Percentiles rank a stretch among this genome's conserved stretches.
Evolutionary conservation across 2,888 invertebrate genomes (phyloP).

Genomic region (Malthinus seriepunctatus): DNA sequence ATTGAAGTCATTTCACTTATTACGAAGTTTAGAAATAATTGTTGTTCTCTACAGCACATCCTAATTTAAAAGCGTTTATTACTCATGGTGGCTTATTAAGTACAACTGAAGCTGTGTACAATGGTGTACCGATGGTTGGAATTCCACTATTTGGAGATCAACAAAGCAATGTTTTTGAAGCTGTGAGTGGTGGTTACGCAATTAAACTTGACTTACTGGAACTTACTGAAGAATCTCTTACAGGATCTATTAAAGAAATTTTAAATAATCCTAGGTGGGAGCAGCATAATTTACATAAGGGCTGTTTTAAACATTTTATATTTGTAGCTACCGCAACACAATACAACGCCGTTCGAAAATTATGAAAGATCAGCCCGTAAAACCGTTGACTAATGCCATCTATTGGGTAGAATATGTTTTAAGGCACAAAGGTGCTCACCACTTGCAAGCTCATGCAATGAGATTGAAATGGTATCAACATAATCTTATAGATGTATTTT

Average conservation of each 20-base stretch:
- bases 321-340: constrained; percentile 23
- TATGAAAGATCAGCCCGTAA: constrained; percentile 31
- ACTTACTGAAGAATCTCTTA: constrained; percentile 51
- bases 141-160: constrained; percentile 60
- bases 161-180: constrained; percentile 54
- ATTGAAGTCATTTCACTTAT: neutral
- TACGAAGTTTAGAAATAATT: neutral
- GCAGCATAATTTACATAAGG: neutral
- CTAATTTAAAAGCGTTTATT: constrained; percentile 60
- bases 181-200: constrained; percentile 53
- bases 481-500: constrained; percentile 20
- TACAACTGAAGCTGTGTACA: constrained; percentile 58
- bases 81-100: constrained; percentile 64
- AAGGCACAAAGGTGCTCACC: constrained; percentile 45
- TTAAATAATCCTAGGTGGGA: constrained; percentile 42
- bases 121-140: constrained; percentile 57
- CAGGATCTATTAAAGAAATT: constrained; percentile 49
- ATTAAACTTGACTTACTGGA: constrained; percentile 48
- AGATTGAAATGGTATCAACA: constrained; percentile 39
- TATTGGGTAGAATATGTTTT: constrained; percentile 50
- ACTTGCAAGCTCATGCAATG: constrained; percentile 49
- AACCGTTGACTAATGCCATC: constrained; percentile 44
- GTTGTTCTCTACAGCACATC: constrained; percentile 52
- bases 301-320: neutral
- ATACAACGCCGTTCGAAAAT: constrained; percentile 11